Conservation (phyloP, 2,797 vertebrate species). For the Alcedo atthis region DNA sequence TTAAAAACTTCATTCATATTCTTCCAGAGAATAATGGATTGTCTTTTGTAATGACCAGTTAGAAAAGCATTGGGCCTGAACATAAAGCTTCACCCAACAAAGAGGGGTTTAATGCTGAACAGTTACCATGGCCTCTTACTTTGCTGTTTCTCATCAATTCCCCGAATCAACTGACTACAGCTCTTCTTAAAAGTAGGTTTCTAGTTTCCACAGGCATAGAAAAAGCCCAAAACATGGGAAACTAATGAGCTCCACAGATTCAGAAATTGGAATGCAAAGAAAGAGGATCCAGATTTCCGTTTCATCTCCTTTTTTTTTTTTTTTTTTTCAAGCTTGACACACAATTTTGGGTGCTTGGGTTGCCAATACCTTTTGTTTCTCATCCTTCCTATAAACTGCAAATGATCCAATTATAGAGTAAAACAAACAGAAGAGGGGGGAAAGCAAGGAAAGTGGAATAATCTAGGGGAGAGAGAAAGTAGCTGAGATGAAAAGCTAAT, state of each 20-base stretch:
- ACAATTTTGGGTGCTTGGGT: slow-evolving; percentile 2
- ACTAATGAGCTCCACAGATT: neutral
- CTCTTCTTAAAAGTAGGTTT: neutral
- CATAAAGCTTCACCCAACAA: fast-evolving
- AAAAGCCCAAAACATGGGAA: neutral
- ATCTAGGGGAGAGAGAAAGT: neutral
- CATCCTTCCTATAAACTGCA: slow-evolving; percentile 12
- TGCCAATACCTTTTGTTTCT: slow-evolving; percentile 50
- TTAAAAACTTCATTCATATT: neutral
- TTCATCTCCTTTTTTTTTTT: slow-evolving; percentile 13
- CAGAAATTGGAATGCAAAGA: slow-evolving; percentile 21
- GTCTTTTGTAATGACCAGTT: neutral
- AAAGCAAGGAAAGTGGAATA: neutral
- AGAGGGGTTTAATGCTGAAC: neutral
- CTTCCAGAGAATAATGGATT: neutral
- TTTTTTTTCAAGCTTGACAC: neutral
- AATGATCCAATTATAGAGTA: slow-evolving; percentile 35
- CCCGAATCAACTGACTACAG: neutral
- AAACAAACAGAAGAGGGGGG: neutral
- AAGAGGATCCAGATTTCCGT: slow-evolving; percentile 14
- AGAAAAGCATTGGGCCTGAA: neutral
- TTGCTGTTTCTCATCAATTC: fast-evolving
- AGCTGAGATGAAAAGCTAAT: neutral
- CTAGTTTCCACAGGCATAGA: neutral
- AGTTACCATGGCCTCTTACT: fast-evolving